A percentile compares a stretch with the other conserved stretches of the same genome.
These are phyloP conservation scores for Scaptodrosophila lebanonensis DNA, from an alignment of 1,140 invertebrate genomes.

Conservation along the genomic window DNA sequence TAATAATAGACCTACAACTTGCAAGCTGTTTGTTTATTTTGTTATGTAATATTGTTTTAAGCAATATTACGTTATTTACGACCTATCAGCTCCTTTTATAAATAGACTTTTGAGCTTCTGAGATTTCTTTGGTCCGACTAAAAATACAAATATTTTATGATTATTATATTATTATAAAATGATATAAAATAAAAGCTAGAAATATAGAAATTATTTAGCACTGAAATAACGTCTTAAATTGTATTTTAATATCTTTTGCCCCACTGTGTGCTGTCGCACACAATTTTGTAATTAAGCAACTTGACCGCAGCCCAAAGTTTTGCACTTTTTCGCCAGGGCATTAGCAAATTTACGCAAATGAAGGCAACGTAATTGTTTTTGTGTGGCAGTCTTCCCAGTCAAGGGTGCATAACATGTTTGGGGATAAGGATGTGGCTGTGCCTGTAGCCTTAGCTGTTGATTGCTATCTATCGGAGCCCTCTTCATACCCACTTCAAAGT, in stretches of 20 bases:
- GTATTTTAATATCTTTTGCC: not conserved
- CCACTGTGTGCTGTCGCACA: conserved; percentile 28
- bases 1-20: no score
- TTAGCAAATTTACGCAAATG: conserved; percentile 65
- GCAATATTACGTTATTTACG: no score
- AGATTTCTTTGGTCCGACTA: no score
- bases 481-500: conserved; percentile 52
- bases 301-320: conserved; percentile 50
- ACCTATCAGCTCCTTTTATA: no score
- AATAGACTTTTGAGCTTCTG: no score
- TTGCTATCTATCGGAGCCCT: conserved; percentile 25
- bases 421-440: not conserved
- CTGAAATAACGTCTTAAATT: no score
- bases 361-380: conserved; percentile 65
- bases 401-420: not conserved
- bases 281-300: conserved; percentile 75
- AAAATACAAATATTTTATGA: no score
- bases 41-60: no score
- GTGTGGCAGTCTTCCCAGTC: not conserved
- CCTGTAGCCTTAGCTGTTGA: conserved; percentile 27
- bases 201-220: no score
- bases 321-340: not conserved
- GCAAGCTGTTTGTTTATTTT: no score
- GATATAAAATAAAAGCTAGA: no score
- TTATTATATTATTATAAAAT: no score